Evolutionary conservation across 2,888 invertebrate species (phyloP).

Genomic region (Molorchus minor): DNA sequence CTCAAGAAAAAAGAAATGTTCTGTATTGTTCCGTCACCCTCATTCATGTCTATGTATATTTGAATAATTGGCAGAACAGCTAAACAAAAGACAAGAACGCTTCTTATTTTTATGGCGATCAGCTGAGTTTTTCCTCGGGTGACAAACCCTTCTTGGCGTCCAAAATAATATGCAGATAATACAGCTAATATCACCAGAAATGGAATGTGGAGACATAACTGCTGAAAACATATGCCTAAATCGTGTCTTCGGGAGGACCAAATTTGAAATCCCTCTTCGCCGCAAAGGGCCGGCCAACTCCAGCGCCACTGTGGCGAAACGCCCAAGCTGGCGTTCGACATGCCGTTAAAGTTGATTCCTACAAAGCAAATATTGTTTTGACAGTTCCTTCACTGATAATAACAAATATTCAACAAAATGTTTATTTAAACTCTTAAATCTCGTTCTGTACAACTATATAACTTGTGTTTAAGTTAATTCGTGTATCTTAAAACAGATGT

Average conservation of each 20-base stretch:
- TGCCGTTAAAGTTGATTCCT: slow-evolving; percentile 12
- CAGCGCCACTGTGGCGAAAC: slow-evolving; percentile 60
- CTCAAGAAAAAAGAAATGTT: slow-evolving; percentile 74
- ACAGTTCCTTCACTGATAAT: neutral
- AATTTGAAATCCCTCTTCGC: slow-evolving; percentile 74
- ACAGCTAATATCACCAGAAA: slow-evolving; percentile 76
- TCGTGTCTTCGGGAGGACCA: slow-evolving; percentile 78
- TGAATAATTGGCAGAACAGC: slow-evolving; percentile 74
- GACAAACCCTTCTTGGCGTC: slow-evolving; percentile 72
- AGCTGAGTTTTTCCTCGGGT: slow-evolving; percentile 71
- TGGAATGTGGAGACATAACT: slow-evolving; percentile 81
- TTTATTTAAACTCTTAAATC: too few relatives aligned
- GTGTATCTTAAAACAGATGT: too few relatives aligned
- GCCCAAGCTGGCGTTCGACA: slow-evolving; percentile 9
- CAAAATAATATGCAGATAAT: slow-evolving; percentile 83
- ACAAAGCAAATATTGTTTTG: slow-evolving; percentile 12
- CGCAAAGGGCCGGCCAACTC: slow-evolving; percentile 82
- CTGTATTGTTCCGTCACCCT: slow-evolving; percentile 56
- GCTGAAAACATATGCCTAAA: slow-evolving; percentile 86
- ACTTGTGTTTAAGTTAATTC: too few relatives aligned
- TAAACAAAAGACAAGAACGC: slow-evolving; percentile 70
- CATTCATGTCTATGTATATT: slow-evolving; percentile 71
- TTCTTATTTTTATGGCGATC: slow-evolving; percentile 71
- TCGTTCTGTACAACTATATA: too few relatives aligned
- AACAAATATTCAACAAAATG: neutral